These are phyloP conservation scores for Poecilus cupreus DNA, from an alignment of 2,888 invertebrate species.

Conservation along the genomic window DNA sequence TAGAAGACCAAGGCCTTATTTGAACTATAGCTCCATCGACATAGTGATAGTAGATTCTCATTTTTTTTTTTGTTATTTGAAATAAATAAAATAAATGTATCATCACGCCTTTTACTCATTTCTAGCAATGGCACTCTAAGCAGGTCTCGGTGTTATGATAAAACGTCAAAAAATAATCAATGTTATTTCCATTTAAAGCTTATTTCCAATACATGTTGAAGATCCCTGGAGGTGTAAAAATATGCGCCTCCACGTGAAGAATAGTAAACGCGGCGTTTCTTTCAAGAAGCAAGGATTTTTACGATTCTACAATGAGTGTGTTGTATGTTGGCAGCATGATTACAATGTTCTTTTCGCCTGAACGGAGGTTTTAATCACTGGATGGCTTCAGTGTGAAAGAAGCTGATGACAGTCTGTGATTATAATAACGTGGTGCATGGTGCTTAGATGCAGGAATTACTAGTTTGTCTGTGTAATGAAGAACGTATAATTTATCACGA, in stretches of 20 bases:
- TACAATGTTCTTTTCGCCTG: constrained; percentile 18
- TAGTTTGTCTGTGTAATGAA: neutral
- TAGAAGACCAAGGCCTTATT: too few species aligned
- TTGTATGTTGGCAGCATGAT: constrained; percentile 21
- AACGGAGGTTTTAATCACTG: constrained; percentile 20
- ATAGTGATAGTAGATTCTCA: too few species aligned
- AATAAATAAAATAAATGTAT: too few species aligned
- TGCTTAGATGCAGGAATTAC: neutral
- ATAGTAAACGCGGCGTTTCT: neutral
- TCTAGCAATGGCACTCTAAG: too few species aligned
- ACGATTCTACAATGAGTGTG: neutral
- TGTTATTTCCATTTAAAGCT: neutral
- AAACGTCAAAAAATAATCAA: too few species aligned
- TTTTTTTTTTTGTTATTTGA: too few species aligned
- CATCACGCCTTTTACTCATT: too few species aligned
- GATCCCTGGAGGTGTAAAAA: neutral
- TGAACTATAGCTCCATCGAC: too few species aligned
- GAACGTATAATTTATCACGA: constrained; percentile 12
- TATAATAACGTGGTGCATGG: neutral
- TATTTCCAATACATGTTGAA: neutral
- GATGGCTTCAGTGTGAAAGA: constrained; percentile 10
- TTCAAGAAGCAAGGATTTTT: neutral
- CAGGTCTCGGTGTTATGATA: too few species aligned
- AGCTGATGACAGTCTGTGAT: constrained; percentile 36
- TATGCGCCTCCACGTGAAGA: neutral